Evolutionary conservation across 92 coral and sea anemone species (phyloP), one percentile per base, ranked within the genome.

Genomic region (Ricordea florida): DNA sequence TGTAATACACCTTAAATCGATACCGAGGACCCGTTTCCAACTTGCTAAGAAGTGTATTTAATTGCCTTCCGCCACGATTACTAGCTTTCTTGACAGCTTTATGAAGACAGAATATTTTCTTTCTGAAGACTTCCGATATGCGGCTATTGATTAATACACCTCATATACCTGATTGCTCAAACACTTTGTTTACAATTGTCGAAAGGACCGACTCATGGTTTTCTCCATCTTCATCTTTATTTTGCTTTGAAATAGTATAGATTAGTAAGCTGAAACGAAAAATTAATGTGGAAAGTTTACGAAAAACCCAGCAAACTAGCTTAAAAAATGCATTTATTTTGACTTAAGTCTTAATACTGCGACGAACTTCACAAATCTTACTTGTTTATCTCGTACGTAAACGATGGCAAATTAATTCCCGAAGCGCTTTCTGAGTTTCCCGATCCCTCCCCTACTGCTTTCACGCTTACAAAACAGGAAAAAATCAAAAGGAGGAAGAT

Each of bases 301-400:
- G 34, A 57, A 56, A 52, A 52, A 56, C 37, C 10, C 66, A 24
- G 16, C 50, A 33, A 53, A 36, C 25, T 25, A 43, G 61, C 59
- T 44, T 2, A 16, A 67, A 66, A 46, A 63, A 63, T 38, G 33
- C 41, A 63, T 63, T 63, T 63, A 63, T 63, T 63, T 20, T 16
- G 57, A 44, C 50, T 44, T 24, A n/a, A n/a, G n/a, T n/a, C n/a
- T n/a, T n/a, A n/a, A n/a, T 44, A 21, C 30, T 2, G 53, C 38
- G 13, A 63, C 36, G 28, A 38, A 35, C 50, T 37, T 63, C 52
- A 63, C 70, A 22, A 2, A 16, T 63, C 50, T 15, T 63, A 40
- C 50, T 63, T 63, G 70, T 63, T 63, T 63, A 63, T 63, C 70
- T 22, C 55, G 70, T 38, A 63, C 53, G 70, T 63, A 63, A 63